These are phyloP conservation scores for Butorides virescens DNA, from an alignment of 2,113 vertebrate species.

Conservation along the genomic window DNA sequence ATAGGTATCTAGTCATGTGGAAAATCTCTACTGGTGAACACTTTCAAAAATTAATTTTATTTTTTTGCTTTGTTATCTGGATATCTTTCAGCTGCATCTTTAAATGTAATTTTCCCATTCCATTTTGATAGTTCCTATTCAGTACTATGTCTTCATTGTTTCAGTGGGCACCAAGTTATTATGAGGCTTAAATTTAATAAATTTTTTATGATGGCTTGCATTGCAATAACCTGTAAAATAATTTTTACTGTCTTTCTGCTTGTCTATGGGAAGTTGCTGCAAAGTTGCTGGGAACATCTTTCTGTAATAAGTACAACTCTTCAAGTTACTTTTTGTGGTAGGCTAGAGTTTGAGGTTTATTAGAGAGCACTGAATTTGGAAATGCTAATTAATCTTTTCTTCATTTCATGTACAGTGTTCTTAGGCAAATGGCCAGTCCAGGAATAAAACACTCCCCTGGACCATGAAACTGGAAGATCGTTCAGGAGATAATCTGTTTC, in stretches of 20 bases:
- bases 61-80: slow-evolving; percentile 18
- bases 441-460: neutral
- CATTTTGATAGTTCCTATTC: slow-evolving; percentile 8
- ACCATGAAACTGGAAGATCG: neutral
- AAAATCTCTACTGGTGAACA: slow-evolving; percentile 24
- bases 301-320: neutral
- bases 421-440: neutral
- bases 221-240: slow-evolving; percentile 21
- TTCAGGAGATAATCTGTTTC: neutral
- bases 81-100: neutral
- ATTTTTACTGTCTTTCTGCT: neutral
- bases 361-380: neutral
- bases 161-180: slow-evolving; percentile 13
- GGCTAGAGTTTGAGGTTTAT: neutral
- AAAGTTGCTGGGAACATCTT: neutral
- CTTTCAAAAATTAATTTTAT: slow-evolving; percentile 39
- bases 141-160: slow-evolving; percentile 3
- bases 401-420: neutral
- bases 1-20: neutral
- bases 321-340: neutral
- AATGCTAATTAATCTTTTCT: neutral
- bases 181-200: slow-evolving; percentile 47
- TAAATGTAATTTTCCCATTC: slow-evolving; percentile 34
- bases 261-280: neutral
- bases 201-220: slow-evolving; percentile 4